Evolutionary conservation across 2,797 vertebrate species (phyloP), one percentile per base, ranked within the genome.

Genomic region (Danio jaintianensis): DNA sequence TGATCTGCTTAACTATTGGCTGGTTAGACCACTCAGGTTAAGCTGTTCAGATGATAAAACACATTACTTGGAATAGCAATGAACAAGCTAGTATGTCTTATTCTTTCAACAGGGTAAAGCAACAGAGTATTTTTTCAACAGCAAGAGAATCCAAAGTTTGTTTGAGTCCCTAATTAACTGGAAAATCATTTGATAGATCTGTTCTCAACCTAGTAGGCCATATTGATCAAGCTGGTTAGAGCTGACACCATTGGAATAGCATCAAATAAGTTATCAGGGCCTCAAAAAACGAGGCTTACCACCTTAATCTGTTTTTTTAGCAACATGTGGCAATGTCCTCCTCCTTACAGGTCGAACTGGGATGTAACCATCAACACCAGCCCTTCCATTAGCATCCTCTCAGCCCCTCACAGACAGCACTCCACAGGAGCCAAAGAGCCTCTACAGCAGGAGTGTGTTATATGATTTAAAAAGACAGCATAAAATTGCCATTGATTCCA

Each of bases 401-500:
- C 53, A 81, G 53, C 66, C 71, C 77, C 61, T 61, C 58, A 66
- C 50, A 55, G 56, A 63, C 55, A 82, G 73, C 45, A 58, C 72
- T 79, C 55, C 50, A 68, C 62, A 63, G 58, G 63, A 80, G 75
- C 62, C 52, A 78, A 53, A 81, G 68, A 78, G 55, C 52, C 79
- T 77, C 70, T 78, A 59, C 63, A 61, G 62, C 74, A 63, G 52
- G 20, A 75, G 71, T 75, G 64, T 79, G 59, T 78, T 80, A 71
- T 58, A 82, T 82, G 73, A 78, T 82, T 78, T 73, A 79, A 78
- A 82, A 82, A 82, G 75, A 83, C 64, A 81, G 80, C 69, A 83
- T 82, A 84, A 81, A 86, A 75, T 73, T 69, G 72, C 78, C 78
- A 85, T 82, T 83, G 82, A 84, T 84, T 84, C 75, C 72, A 18